phyloP scores from a whole-genome alignment of 2,797 vertebrate genomes.

The Chelmon rostratus region DNA sequence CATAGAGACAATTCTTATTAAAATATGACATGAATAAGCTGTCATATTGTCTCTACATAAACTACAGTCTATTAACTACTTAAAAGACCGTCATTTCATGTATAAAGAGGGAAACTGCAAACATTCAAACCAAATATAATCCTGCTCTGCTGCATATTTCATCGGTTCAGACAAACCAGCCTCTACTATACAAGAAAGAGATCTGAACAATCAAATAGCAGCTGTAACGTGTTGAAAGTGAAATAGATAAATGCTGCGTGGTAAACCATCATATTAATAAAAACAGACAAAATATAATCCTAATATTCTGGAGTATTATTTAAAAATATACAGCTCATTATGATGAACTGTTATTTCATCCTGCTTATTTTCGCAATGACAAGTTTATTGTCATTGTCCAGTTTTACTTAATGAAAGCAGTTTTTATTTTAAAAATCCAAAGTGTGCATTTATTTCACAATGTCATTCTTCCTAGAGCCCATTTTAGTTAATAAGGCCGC shows the following conservation, averaged over 20 bases:
- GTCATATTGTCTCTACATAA: constrained; percentile 31
- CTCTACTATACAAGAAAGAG: constrained; percentile 18
- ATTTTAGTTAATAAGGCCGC: neutral
- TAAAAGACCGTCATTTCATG: constrained; percentile 25
- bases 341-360: constrained; percentile 9
- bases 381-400: neutral
- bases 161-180: constrained; percentile 33
- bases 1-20: constrained; percentile 29
- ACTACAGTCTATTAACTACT: constrained; percentile 32
- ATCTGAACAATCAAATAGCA: constrained; percentile 26
- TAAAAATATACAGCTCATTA: neutral
- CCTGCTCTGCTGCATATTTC: constrained; percentile 29
- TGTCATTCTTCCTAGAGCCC: neutral
- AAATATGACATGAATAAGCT: constrained; percentile 36
- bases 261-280: neutral
- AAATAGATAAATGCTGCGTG: neutral
- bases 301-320: neutral
- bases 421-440: neutral
- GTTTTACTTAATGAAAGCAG: neutral
- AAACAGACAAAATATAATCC: constrained; percentile 9
- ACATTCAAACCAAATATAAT: constrained; percentile 43
- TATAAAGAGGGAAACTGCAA: constrained; percentile 23
- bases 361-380: neutral
- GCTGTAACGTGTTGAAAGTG: constrained; percentile 23
- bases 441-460: neutral